phyloP scores from a whole-genome alignment of 2,113 vertebrate species.

The Alosa alosa region DNA sequence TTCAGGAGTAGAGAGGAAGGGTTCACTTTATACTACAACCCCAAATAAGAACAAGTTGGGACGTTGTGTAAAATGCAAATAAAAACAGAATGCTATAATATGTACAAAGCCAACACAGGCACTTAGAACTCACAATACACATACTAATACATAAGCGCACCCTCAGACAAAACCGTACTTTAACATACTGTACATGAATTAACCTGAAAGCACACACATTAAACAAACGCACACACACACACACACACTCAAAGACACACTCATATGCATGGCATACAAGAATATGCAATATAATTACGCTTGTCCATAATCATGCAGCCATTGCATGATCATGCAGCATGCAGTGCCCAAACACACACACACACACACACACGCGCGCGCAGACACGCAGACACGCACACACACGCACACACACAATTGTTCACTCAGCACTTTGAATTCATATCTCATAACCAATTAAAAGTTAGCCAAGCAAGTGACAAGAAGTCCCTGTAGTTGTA shows the following conservation, averaged over 20 bases:
- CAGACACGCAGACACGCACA: not conserved
- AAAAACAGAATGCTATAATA: too few relatives aligned
- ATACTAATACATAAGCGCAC: too few relatives aligned
- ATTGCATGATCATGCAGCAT: not conserved
- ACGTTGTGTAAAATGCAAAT: too few relatives aligned
- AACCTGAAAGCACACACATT: not conserved
- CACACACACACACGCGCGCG: not conserved
- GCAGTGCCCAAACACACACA: not conserved
- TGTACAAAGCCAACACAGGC: too few relatives aligned
- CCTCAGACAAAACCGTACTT: too few relatives aligned
- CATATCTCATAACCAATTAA: slow-evolving; percentile 38
- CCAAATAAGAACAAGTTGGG: too few relatives aligned
- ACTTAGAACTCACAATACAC: too few relatives aligned
- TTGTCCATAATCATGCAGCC: slow-evolving; percentile 2
- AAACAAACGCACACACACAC: not conserved
- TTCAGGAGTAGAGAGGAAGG: not conserved
- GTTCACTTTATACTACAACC: too few relatives aligned
- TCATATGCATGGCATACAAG: not conserved
- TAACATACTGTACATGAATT: too few relatives aligned
- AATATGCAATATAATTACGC: not conserved
- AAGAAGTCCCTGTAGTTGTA: slow-evolving; percentile 24
- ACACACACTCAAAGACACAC: not conserved
- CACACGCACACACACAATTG: not conserved
- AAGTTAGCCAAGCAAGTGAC: slow-evolving; percentile 29
- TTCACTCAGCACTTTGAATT: slow-evolving; percentile 30